phyloP scores from a whole-genome alignment of 2,888 invertebrate genomes.

The Pseudeuparius sepicola region DNA sequence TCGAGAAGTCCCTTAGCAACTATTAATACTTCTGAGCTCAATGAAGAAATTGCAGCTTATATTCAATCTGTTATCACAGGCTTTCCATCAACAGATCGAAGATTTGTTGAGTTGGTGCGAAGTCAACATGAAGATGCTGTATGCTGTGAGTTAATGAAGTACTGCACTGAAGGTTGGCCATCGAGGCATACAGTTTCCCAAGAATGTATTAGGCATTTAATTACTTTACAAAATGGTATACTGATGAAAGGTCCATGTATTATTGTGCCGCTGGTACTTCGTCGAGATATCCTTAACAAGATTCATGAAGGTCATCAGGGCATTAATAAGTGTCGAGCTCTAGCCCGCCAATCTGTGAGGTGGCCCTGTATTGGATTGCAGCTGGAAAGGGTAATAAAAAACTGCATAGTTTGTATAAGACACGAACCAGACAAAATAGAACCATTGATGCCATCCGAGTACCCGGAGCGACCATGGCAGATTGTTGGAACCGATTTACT shows the following conservation, averaged over 20 bases:
- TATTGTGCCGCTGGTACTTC: slow-evolving; percentile 17
- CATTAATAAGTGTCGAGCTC: slow-evolving; percentile 19
- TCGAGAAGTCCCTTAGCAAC: slow-evolving; percentile 3
- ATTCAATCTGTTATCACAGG: slow-evolving; percentile 7
- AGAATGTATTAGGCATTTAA: slow-evolving; percentile 15
- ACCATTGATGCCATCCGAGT: slow-evolving; percentile 17
- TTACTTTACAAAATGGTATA: slow-evolving; percentile 12
- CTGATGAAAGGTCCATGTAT: slow-evolving; percentile 14
- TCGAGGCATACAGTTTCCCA: slow-evolving; percentile 14
- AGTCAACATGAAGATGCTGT: neutral
- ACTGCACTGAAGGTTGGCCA: slow-evolving; percentile 18
- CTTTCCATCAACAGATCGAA: slow-evolving; percentile 8
- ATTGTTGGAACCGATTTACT: slow-evolving; percentile 21
- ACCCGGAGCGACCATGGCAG: slow-evolving; percentile 22
- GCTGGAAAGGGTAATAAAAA: slow-evolving; percentile 13
- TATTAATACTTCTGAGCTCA: neutral
- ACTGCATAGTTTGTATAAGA: slow-evolving; percentile 18
- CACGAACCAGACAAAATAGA: slow-evolving; percentile 12
- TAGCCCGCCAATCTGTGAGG: slow-evolving; percentile 21
- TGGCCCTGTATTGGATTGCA: slow-evolving; percentile 19
- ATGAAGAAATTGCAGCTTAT: slow-evolving; percentile 12
- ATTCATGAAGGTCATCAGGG: slow-evolving; percentile 24
- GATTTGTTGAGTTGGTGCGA: slow-evolving; percentile 3
- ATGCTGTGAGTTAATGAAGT: slow-evolving; percentile 4
- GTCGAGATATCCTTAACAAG: slow-evolving; percentile 18